phyloP scores from a whole-genome alignment of 2,113 vertebrate genomes.

The Cynoglossus semilaevis region DNA sequence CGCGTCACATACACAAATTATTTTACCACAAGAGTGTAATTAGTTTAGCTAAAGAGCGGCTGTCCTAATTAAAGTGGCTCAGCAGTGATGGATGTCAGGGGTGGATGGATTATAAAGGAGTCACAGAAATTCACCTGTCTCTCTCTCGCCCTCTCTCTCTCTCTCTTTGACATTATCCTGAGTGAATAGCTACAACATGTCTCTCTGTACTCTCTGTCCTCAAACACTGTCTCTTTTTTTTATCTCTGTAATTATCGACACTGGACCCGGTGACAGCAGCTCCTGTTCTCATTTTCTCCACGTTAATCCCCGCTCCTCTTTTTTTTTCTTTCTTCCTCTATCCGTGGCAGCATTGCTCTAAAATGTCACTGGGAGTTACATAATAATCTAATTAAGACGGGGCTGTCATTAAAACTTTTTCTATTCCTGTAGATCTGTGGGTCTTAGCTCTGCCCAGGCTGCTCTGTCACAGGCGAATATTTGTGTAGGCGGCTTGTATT shows the following conservation, averaged over 20 bases:
- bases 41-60: conserved; percentile 42
- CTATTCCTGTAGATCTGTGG: conserved; percentile 45
- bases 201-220: conserved; percentile 9
- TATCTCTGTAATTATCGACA: conserved; percentile 14
- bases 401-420: conserved; percentile 54
- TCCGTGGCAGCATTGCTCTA: conserved; percentile 36
- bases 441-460: conserved; percentile 44
- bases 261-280: conserved; percentile 2
- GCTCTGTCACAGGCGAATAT: conserved; percentile 57
- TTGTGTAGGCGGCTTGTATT: conserved; percentile 61
- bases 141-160: conserved; percentile 9
- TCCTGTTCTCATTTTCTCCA: conserved; percentile 26
- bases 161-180: conserved; percentile 20
- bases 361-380: conserved; percentile 57
- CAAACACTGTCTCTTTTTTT: conserved; percentile 8
- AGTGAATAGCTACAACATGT: conserved; percentile 15
- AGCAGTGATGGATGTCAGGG: conserved; percentile 22
- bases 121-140: conserved; percentile 29
- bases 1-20: conserved; percentile 35
- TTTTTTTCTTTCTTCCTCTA: conserved; percentile 22
- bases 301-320: conserved; percentile 22
- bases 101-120: conserved; percentile 23
- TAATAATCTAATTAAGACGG: conserved; percentile 65
- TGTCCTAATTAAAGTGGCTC: conserved; percentile 46
- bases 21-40: conserved; percentile 46